Evolutionary conservation across 1,140 invertebrate genomes (phyloP).

Genomic region (Anagrus nilaparvatae): DNA sequence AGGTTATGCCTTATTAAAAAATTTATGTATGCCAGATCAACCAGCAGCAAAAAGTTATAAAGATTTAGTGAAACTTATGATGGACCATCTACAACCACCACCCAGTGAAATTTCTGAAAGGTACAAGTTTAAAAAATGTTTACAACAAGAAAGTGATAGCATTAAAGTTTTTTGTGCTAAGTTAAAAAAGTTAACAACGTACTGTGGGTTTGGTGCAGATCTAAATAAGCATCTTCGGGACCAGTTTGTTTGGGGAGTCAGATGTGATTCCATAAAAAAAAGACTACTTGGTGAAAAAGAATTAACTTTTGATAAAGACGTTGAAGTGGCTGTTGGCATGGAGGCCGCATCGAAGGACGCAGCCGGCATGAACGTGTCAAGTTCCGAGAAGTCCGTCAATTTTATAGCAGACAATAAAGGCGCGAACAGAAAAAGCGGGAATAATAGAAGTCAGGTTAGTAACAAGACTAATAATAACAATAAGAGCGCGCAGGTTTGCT

Average conservation of each 20-base stretch:
- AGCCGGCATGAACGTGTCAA: slow-evolving; percentile 13
- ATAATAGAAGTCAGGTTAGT: too few species aligned
- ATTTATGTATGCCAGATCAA: slow-evolving; percentile 13
- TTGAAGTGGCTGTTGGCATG: slow-evolving; percentile 20
- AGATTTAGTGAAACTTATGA: slow-evolving; percentile 8
- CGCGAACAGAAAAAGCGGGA: too few species aligned
- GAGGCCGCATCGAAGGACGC: slow-evolving; percentile 15
- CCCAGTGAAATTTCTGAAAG: slow-evolving; percentile 13
- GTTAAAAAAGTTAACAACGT: slow-evolving; percentile 20
- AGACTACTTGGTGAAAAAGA: slow-evolving; percentile 19
- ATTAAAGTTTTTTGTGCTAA: slow-evolving; percentile 8
- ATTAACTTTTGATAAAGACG: slow-evolving; percentile 18
- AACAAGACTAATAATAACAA: not conserved
- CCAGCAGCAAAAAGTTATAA: slow-evolving; percentile 3
- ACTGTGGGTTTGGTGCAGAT: slow-evolving; percentile 23
- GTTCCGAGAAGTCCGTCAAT: too few species aligned
- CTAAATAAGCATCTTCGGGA: slow-evolving; percentile 22
- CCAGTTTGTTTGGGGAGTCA: slow-evolving; percentile 26
- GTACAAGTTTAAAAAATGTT: slow-evolving; percentile 17
- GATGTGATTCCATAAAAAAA: slow-evolving; percentile 16
- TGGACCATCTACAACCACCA: slow-evolving; percentile 12
- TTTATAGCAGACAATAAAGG: too few species aligned
- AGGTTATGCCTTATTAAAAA: slow-evolving; percentile 15
- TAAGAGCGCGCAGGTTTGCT: not conserved
- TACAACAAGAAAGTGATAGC: not conserved